phyloP scores from a whole-genome alignment of 2,113 vertebrate genomes.

The Oncorhynchus tshawytscha region DNA sequence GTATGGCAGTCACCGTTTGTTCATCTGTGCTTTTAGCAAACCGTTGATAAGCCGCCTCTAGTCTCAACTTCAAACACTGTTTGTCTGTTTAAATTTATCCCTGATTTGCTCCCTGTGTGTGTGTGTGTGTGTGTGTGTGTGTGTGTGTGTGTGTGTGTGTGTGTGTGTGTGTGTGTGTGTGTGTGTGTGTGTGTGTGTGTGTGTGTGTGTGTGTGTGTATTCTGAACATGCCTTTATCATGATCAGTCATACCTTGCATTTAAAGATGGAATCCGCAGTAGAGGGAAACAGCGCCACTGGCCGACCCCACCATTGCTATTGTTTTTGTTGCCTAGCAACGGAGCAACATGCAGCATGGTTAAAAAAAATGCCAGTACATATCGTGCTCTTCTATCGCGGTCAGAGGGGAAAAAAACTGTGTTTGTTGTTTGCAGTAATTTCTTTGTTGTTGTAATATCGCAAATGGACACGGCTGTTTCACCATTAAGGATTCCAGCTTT shows the following conservation, averaged over 20 bases:
- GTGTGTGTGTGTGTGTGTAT: neutral
- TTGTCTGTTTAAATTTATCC: constrained; percentile 15
- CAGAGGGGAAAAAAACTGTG: no score
- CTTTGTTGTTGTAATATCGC: no score
- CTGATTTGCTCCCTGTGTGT: constrained; percentile 8
- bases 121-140: constrained; percentile 15
- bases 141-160: no score
- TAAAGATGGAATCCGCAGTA: neutral
- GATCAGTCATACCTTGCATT: constrained; percentile 23
- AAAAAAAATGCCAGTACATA: no score
- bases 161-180: constrained; percentile 16
- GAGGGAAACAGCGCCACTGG: no score
- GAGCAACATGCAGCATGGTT: no score
- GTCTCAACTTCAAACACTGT: constrained; percentile 32
- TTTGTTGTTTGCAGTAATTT: no score
- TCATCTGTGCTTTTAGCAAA: constrained; percentile 24
- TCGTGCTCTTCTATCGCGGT: no score
- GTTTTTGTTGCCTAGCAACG: no score
- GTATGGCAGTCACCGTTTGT: neutral
- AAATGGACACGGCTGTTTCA: no score
- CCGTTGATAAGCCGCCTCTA: constrained; percentile 26
- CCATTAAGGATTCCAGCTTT: neutral
- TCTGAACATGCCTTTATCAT: constrained; percentile 39
- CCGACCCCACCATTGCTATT: no score
- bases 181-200: constrained; percentile 24